Conservation (phyloP, 2,113 vertebrate species). For the Coracopsis vasa region DNA sequence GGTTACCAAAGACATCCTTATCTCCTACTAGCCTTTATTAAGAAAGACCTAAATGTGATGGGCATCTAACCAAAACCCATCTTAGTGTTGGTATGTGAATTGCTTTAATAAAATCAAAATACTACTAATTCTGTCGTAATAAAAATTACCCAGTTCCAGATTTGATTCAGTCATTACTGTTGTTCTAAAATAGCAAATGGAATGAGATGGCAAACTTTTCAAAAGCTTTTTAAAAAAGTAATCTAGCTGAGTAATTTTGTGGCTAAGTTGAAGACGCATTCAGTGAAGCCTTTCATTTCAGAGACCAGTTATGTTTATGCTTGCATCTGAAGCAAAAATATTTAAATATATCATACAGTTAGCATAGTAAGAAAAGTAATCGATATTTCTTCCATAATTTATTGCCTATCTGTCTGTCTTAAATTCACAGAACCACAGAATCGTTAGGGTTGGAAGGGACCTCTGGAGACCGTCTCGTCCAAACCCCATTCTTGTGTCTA, state of each 20-base stretch:
- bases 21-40: background rate
- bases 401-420: background rate
- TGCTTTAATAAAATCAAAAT: background rate
- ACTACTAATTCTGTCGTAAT: background rate
- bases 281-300: background rate
- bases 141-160: background rate
- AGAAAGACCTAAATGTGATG: background rate
- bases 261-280: background rate
- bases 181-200: background rate
- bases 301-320: background rate
- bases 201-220: background rate
- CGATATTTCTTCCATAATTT: background rate
- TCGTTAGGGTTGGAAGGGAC: background rate
- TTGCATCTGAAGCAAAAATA: background rate
- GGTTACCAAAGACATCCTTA: background rate
- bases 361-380: background rate
- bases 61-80: background rate
- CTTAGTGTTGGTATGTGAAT: background rate
- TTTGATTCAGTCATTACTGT: background rate
- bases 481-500: background rate
- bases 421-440: background rate
- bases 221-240: background rate
- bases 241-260: background rate
- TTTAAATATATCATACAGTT: background rate
- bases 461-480: background rate